Conservation (phyloP, 2,113 vertebrate genomes). For the Hydropotes inermis region DNA sequence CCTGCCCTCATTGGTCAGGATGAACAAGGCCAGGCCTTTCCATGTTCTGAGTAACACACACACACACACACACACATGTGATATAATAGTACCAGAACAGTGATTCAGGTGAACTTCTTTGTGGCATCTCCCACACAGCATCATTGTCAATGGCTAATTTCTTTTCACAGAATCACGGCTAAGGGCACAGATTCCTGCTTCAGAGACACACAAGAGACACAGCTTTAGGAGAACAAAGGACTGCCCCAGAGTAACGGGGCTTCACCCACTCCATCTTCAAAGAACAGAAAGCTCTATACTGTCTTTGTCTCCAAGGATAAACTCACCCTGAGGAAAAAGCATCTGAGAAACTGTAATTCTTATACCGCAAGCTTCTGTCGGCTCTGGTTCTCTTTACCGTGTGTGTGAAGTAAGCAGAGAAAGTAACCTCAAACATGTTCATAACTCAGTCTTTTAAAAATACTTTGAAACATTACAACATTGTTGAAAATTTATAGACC, state of each 20-base stretch:
- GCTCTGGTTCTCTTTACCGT: background rate
- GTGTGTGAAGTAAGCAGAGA: background rate
- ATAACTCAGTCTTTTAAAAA: background rate
- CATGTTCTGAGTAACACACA: background rate
- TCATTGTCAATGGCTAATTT: background rate
- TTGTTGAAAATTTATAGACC: background rate
- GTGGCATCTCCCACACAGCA: background rate
- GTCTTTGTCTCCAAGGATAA: background rate
- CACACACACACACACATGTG: background rate
- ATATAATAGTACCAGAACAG: background rate
- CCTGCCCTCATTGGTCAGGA: background rate
- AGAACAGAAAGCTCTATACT: background rate
- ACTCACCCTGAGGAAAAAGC: background rate
- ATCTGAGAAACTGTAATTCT: background rate
- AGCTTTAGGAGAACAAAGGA: background rate
- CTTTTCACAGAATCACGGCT: background rate
- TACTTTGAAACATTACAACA: background rate
- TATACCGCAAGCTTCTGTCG: background rate
- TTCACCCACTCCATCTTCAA: background rate
- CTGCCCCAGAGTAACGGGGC: background rate
- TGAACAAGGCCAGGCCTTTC: background rate
- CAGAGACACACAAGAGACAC: background rate
- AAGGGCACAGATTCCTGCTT: background rate
- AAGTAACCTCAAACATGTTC: slow-evolving; percentile 21
- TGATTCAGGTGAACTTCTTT: background rate